Evolutionary conservation across 2,797 vertebrate species (phyloP).

Genomic region (Salarias fasciatus): DNA sequence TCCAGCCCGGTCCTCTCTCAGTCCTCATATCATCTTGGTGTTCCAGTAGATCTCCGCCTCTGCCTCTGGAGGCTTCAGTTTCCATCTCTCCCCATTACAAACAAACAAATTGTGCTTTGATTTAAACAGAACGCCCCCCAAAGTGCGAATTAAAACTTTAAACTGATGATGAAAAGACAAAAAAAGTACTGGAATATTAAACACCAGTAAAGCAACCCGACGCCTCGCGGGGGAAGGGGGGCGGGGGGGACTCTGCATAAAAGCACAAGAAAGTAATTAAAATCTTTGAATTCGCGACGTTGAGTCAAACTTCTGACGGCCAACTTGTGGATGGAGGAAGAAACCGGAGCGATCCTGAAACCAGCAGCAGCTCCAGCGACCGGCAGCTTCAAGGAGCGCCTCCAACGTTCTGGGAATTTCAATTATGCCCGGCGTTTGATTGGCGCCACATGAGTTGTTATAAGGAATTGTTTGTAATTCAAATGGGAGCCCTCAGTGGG

Average conservation of each 20-base stretch:
- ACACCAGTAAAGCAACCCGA: background rate
- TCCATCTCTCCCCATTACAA: conserved; percentile 16
- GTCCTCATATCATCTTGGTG: no score
- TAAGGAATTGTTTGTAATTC: conserved; percentile 3
- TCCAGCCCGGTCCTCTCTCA: no score
- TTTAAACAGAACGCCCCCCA: conserved; percentile 31
- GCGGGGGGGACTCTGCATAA: background rate
- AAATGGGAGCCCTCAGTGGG: background rate
- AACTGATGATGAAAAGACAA: conserved; percentile 31
- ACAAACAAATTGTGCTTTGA: conserved; percentile 25
- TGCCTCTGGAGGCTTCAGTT: no score
- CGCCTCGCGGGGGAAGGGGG: conserved; percentile 15
- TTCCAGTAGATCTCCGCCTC: no score
- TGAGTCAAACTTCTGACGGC: conserved; percentile 6
- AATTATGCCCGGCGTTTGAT: conserved; percentile 1
- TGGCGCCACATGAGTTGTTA: background rate
- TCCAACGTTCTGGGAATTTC: background rate
- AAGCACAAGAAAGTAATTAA: conserved; percentile 25
- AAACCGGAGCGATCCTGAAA: conserved; percentile 5
- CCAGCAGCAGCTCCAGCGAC: conserved; percentile 15
- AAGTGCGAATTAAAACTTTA: conserved; percentile 21
- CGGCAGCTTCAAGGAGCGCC: background rate
- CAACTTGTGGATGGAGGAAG: conserved; percentile 8
- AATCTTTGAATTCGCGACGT: conserved; percentile 14
- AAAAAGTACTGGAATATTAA: conserved; percentile 27